Conservation (phyloP, 2,797 vertebrate genomes). For the Tachyglossus aculeatus region DNA sequence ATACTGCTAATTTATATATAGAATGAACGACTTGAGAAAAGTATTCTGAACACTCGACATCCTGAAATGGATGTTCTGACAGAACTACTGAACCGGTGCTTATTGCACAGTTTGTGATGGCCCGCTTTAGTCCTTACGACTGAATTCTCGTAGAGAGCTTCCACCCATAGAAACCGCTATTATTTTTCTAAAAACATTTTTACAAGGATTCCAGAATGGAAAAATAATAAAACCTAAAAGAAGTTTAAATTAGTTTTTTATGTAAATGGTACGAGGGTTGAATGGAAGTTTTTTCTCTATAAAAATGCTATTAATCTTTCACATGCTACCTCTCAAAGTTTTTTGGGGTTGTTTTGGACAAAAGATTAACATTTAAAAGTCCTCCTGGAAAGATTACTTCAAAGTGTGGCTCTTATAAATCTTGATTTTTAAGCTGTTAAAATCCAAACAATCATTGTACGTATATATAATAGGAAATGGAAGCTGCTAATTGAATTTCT, state of each 20-base stretch:
- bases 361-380: conserved; percentile 60
- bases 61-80: conserved; percentile 25
- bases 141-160: conserved; percentile 54
- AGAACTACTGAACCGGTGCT: conserved; percentile 40
- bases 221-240: conserved; percentile 48
- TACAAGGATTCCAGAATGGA: conserved; percentile 30
- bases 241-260: conserved; percentile 62
- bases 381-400: conserved; percentile 63
- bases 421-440: conserved; percentile 67
- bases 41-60: conserved; percentile 23
- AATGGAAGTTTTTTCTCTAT: conserved; percentile 61
- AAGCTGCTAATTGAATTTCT: conserved; percentile 64
- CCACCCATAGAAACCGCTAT: conserved; percentile 48
- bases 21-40: conserved; percentile 27
- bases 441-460: conserved; percentile 40
- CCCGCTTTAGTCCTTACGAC: conserved; percentile 59
- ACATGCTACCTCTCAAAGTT: conserved; percentile 77
- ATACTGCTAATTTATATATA: conserved; percentile 27
- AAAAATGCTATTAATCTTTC: conserved; percentile 66
- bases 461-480: conserved; percentile 54
- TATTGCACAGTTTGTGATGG: conserved; percentile 53
- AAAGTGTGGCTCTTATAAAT: conserved; percentile 73
- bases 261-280: conserved; percentile 63
- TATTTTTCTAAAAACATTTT: conserved; percentile 47
- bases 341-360: conserved; percentile 49